Base-by-base conservation (phyloP, 2,888 invertebrate species). In the Hydrotaea cyrtoneurina region DNA sequence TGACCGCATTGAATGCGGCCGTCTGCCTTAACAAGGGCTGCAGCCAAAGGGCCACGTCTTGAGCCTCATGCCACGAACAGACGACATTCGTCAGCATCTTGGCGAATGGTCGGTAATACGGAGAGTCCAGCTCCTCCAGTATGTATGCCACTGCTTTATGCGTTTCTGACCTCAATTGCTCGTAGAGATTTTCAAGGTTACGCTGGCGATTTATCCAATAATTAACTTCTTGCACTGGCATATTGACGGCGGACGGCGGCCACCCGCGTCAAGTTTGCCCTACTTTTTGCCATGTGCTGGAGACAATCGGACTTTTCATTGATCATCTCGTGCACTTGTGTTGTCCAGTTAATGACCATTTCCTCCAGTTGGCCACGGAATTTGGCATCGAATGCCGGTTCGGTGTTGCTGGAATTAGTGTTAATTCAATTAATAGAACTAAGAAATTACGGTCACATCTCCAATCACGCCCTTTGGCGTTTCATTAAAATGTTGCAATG, bases 311-410 rank as follows among this genome's bases (percentile, higher is more conserved):
- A 89, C 74, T 87, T 87, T 50, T 91, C 91, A 84, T 88, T 87
- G 13, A 92, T 86, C 71, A 92, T 90, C 66, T 90, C 90, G 86
- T 95, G 95, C 77, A 97, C 95, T 92, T 96, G 96, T 55, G 94
- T 93, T 7, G 96, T 95, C 98, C 98, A 98, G 91, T 97, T 97
- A 87, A 97, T 97, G 19, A 98, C 94, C 76, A 96, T 95, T 72
- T 96, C 96, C 92, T 98, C 98, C 76, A 98, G 95, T 76, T 96
- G 94, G 76, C 96, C 95, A 89, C 89, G 89, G 81, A 92, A 90
- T 79, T 91, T 90, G 0, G 87, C 75, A 23, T 91, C 90, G 62
- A 89, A 72, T 1, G 89, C 89, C 4, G 89, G 85, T 2, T 84
- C 53, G 0, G 89, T 78, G 73, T 90, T 87, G 7, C 90, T 90